Evolutionary conservation across 1,140 invertebrate species (phyloP).

Genomic region (Spodoptera frugiperda): DNA sequence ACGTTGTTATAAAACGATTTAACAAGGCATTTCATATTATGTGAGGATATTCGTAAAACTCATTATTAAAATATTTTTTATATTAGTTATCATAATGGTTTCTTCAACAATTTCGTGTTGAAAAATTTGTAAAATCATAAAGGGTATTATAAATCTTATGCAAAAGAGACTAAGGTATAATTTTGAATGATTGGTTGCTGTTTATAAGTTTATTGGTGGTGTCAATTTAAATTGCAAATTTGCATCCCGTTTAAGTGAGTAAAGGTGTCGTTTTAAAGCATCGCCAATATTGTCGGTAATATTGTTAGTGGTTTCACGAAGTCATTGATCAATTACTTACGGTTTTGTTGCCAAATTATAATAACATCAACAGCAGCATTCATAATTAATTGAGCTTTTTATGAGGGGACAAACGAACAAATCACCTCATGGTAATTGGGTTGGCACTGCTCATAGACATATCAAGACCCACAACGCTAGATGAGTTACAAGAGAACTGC

Average conservation of each 20-base stretch:
- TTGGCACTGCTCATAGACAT: too few relatives aligned
- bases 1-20: slow-evolving; percentile 65
- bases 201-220: slow-evolving; percentile 28
- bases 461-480: too few relatives aligned
- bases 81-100: slow-evolving; percentile 43
- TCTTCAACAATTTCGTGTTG: slow-evolving; percentile 47
- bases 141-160: not conserved
- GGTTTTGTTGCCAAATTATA: slow-evolving; percentile 15
- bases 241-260: slow-evolving; percentile 2
- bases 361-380: slow-evolving; percentile 4
- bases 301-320: slow-evolving; percentile 24
- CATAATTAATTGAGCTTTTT: too few relatives aligned
- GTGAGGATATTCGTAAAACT: slow-evolving; percentile 44
- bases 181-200: not conserved
- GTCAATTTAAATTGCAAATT: slow-evolving; percentile 45
- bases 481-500: too few relatives aligned
- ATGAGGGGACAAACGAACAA: too few relatives aligned
- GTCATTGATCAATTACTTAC: slow-evolving; percentile 14
- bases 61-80: slow-evolving; percentile 54
- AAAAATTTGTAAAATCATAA: slow-evolving; percentile 1
- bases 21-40: slow-evolving; percentile 40
- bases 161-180: not conserved
- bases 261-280: slow-evolving; percentile 48
- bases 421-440: too few relatives aligned
- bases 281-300: slow-evolving; percentile 37